A percentile compares a stretch with the other conserved stretches of the same genome.
Conservation (phyloP, 2,113 vertebrate genomes). For the Neodon shergylaensis region DNA sequence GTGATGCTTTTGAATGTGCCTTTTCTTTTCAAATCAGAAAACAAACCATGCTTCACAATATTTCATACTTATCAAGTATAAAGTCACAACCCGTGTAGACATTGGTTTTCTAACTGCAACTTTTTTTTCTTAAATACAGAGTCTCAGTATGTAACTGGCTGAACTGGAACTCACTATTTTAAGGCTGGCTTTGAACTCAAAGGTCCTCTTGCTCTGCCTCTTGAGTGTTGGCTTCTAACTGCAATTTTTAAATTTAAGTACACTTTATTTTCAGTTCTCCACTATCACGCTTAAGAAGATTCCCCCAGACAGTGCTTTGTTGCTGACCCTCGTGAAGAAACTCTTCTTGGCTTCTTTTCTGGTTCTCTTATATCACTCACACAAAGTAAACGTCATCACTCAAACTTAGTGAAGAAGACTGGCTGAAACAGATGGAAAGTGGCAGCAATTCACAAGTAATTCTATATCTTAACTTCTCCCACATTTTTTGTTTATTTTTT, state of each 20-base stretch:
- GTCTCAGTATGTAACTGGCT: neutral
- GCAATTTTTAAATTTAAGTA: slow-evolving; percentile 56
- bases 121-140: neutral
- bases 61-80: slow-evolving; percentile 40
- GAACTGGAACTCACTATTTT: neutral
- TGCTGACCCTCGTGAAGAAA: slow-evolving; percentile 43
- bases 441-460: slow-evolving; percentile 50
- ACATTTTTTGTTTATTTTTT: neutral
- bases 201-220: neutral
- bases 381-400: slow-evolving; percentile 31
- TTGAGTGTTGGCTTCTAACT: neutral
- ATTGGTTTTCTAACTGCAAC: neutral
- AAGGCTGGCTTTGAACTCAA: neutral
- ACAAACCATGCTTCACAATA: slow-evolving; percentile 44
- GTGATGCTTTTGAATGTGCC: slow-evolving; percentile 30
- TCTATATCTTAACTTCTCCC: slow-evolving; percentile 49
- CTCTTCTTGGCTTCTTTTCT: slow-evolving; percentile 22
- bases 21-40: slow-evolving; percentile 29
- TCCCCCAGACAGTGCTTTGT: neutral
- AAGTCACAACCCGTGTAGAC: slow-evolving; percentile 38
- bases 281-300: neutral
- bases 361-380: slow-evolving; percentile 53
- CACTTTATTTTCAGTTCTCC: slow-evolving; percentile 52
- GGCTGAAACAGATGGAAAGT: slow-evolving; percentile 54
- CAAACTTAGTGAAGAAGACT: slow-evolving; percentile 45